These are phyloP conservation scores for Trematomus loennbergii DNA, from an alignment of 2,113 vertebrate genomes.

Conservation along the genomic window DNA sequence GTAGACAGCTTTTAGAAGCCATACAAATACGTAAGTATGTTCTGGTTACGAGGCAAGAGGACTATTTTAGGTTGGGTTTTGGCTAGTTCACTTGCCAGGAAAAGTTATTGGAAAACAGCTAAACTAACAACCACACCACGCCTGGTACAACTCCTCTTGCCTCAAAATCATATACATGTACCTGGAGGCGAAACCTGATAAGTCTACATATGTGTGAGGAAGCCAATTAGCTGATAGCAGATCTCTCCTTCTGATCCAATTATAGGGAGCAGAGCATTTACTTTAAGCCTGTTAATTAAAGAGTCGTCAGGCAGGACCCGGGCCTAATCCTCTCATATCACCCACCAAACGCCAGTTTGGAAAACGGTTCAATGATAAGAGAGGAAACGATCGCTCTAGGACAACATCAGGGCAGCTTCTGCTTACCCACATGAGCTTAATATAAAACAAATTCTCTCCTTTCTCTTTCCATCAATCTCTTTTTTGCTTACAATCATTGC, in stretches of 20 bases:
- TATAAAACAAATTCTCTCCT: background rate
- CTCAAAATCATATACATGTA: conserved; percentile 48
- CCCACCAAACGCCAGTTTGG: conserved; percentile 65
- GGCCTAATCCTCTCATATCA: conserved; percentile 77
- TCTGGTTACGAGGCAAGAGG: background rate
- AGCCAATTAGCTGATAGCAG: conserved; percentile 82
- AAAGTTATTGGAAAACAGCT: conserved; percentile 58
- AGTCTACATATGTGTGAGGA: conserved; percentile 66
- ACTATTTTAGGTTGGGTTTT: background rate
- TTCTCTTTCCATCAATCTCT: conserved; percentile 18
- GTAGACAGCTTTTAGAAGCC: background rate
- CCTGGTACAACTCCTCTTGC: conserved; percentile 37
- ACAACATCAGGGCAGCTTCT: conserved; percentile 28
- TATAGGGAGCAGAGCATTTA: conserved; percentile 80
- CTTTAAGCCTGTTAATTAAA: conserved; percentile 85
- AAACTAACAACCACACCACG: conserved; percentile 19
- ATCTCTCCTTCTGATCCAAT: conserved; percentile 82
- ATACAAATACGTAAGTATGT: background rate
- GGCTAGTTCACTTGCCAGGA: background rate
- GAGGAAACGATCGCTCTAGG: conserved; percentile 56
- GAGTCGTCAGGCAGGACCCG: conserved; percentile 72
- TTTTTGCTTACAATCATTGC: background rate
- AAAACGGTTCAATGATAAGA: conserved; percentile 67
- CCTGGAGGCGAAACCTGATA: conserved; percentile 75
- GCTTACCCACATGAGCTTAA: conserved; percentile 10